Evolutionary conservation across 2,113 vertebrate species (phyloP).

Genomic region (Xenopus borealis): DNA sequence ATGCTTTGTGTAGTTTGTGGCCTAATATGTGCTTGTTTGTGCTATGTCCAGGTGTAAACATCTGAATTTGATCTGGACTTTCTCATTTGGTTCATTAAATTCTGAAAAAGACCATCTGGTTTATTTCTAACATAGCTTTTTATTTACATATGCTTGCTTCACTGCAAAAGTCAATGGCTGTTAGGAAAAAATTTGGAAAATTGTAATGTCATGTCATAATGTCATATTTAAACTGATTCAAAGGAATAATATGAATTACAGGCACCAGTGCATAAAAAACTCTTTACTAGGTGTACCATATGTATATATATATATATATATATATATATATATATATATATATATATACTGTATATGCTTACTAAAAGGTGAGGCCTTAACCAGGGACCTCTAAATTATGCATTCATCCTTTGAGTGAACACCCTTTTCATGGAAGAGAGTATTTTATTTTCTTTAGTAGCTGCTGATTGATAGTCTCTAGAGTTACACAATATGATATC

Average conservation of each 20-base stretch:
- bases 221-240: constrained; percentile 22
- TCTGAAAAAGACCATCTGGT: constrained; percentile 37
- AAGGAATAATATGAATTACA: constrained; percentile 18
- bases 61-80: constrained; percentile 38
- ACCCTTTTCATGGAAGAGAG: too few species aligned
- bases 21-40: constrained; percentile 22
- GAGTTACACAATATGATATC: too few species aligned
- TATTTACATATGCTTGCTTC: constrained; percentile 29
- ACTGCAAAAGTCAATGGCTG: constrained; percentile 36
- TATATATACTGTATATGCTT: too few species aligned
- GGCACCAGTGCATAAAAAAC: not conserved
- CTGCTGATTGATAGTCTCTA: too few species aligned
- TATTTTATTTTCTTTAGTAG: too few species aligned
- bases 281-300: constrained; percentile 7
- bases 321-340: too few species aligned
- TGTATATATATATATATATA: too few species aligned
- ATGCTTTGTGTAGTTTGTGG: not conserved
- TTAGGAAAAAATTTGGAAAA: too few species aligned
- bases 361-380: too few species aligned
- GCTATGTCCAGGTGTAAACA: constrained; percentile 29
- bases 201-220: constrained; percentile 8
- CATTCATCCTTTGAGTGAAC: too few species aligned
- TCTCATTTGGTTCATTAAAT: constrained; percentile 36
- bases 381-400: too few species aligned
- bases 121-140: constrained; percentile 32